A percentile compares a stretch with the other conserved stretches of the same genome.
These are phyloP conservation scores for Bubo scandiacus DNA, from an alignment of 2,113 vertebrate species.

Conservation along the genomic window DNA sequence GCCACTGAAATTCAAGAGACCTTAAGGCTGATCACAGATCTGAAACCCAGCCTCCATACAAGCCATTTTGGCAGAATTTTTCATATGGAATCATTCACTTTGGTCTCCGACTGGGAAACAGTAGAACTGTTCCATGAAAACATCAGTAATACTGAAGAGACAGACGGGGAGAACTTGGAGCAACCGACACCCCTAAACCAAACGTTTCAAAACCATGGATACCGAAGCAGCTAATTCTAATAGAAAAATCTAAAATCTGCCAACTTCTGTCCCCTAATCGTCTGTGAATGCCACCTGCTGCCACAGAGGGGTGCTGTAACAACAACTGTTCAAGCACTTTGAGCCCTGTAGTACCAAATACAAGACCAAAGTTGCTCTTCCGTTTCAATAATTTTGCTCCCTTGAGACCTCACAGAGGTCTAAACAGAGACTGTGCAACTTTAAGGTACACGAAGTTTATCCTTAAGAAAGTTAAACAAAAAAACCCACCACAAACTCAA, in stretches of 20 bases:
- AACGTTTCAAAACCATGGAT: background rate
- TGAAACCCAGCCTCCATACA: background rate
- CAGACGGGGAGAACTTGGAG: background rate
- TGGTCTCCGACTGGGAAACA: background rate
- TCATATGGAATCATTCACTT: background rate
- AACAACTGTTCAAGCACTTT: background rate
- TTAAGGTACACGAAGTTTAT: background rate
- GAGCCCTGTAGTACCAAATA: background rate
- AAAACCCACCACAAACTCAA: background rate
- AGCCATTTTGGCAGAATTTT: background rate
- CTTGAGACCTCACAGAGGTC: background rate
- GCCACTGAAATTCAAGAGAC: background rate
- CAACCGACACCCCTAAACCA: background rate
- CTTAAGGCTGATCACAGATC: background rate
- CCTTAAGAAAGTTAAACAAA: background rate
- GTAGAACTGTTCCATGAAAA: background rate
- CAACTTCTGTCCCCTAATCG: accelerated
- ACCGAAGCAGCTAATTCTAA: background rate
- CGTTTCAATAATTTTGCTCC: background rate
- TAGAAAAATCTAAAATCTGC: background rate
- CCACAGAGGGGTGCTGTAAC: slow-evolving; percentile 23
- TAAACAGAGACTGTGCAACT: background rate
- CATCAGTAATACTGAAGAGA: background rate
- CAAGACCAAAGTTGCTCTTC: background rate
- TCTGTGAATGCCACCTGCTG: background rate